phyloP scores from a whole-genome alignment of 2,113 vertebrate species.

The Hyla sarda region DNA sequence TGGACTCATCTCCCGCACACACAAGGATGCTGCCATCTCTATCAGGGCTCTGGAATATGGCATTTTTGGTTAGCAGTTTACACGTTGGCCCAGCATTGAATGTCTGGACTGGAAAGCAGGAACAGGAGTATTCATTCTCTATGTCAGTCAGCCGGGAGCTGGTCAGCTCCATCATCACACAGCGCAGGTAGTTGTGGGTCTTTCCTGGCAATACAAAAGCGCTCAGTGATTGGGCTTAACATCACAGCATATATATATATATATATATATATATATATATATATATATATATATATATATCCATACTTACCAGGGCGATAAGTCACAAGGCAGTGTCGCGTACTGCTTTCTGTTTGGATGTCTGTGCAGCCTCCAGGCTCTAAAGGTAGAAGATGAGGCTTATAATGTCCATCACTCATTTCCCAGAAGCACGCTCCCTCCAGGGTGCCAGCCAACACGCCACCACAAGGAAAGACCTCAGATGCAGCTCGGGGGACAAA shows the following conservation, averaged over 20 bases:
- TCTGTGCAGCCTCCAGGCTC: constrained; percentile 86
- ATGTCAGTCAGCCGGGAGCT: constrained; percentile 72
- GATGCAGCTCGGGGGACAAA: constrained; percentile 87
- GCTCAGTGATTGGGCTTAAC: background rate
- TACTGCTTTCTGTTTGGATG: constrained; percentile 87
- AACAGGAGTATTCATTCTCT: constrained; percentile 76
- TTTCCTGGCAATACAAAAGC: constrained; percentile 75
- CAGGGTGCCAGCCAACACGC: constrained; percentile 88
- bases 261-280: too few species aligned
- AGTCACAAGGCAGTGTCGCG: constrained; percentile 90
- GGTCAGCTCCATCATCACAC: constrained; percentile 89
- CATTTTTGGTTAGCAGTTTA: constrained; percentile 92
- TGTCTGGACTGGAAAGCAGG: constrained; percentile 84
- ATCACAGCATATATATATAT: too few species aligned
- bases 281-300: too few species aligned
- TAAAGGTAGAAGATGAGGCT: constrained; percentile 84
- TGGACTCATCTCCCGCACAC: constrained; percentile 91
- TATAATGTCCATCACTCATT: constrained; percentile 73
- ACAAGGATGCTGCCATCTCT: constrained; percentile 80
- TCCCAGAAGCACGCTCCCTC: constrained; percentile 95
- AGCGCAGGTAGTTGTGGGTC: constrained; percentile 80
- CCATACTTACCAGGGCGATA: constrained; percentile 83
- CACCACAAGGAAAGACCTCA: constrained; percentile 82
- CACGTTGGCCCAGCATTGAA: constrained; percentile 88
- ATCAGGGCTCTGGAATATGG: constrained; percentile 86